Evolutionary conservation across 2,797 vertebrate genomes (phyloP).

Genomic region (Megalops cyprinoides): DNA sequence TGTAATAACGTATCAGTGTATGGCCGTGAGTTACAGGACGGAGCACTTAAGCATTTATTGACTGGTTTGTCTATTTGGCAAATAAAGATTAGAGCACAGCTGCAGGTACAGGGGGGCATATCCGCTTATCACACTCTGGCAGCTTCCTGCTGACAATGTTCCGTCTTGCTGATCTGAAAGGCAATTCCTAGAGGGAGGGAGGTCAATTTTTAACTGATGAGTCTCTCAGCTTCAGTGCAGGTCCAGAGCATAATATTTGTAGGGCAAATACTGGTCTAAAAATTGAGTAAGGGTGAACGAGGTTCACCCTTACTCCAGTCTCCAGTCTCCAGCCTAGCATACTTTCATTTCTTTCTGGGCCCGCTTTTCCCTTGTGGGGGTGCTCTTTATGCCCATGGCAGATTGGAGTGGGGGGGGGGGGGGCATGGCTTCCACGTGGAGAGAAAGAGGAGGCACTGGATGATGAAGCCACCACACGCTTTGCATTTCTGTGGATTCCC

Average conservation of each 20-base stretch:
- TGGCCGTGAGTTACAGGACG: constrained; percentile 46
- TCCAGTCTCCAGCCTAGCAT: no score
- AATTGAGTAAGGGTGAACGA: no score
- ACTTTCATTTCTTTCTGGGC: no score
- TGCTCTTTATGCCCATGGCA: no score
- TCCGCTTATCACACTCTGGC: constrained; percentile 45
- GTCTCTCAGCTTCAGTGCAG: neutral
- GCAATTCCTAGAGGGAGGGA: neutral
- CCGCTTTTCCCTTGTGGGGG: no score
- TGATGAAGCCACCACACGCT: neutral
- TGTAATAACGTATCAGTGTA: constrained; percentile 17
- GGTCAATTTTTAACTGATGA: neutral
- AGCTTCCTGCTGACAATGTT: neutral
- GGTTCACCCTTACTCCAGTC: no score
- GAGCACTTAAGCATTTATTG: constrained; percentile 50
- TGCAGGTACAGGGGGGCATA: constrained; percentile 33
- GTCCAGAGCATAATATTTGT: no score
- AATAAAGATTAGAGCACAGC: constrained; percentile 39
- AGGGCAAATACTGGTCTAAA: no score
- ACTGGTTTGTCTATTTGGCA: constrained; percentile 53
- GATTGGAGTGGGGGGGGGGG: no score
- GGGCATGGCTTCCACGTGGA: neutral
- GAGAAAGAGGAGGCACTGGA: constrained; percentile 17
- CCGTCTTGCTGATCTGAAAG: neutral
- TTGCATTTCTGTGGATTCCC: neutral